Base-by-base conservation (phyloP, 2,888 invertebrate species). In the Catocala fraxini region DNA sequence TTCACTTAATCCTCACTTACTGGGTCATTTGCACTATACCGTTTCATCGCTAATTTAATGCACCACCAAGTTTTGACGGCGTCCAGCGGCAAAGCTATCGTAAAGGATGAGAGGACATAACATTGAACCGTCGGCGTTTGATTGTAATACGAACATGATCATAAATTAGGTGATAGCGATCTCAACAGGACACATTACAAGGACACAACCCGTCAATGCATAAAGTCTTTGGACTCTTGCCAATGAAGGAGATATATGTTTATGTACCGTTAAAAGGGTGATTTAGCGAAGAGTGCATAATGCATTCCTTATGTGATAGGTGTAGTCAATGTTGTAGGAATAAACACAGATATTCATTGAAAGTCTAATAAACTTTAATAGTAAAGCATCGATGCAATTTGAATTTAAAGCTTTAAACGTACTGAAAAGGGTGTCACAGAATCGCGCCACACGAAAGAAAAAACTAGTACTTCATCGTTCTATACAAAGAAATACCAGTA, bases 141-240 rank as follows among this genome's bases (percentile, higher is more conserved):
- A 79, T 79, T 81, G 80, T 81, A 75, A 69, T 66, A 70, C 70
- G 70, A 72, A 85, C 84, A 84, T 67, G 83, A 71, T 83, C 87
- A 86, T 90, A 90, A 87, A 90, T 90, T 85, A 88, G 82, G 73
- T 65, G 90, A 90, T 89, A 83, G 85, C 82, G 73, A 89, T 89
- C 89, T 74, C 56, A 71, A 77, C 82, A 83, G 80, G 81, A 84
- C 81, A 80, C 77, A 65, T 79, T 77, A 84, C 84, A 85, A 78
- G 77, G 64, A 67, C 70, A 71, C 51, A 76, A 56, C 56, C 62
- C 11, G 35, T 34, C 39, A 25, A n/a, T 46, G 45, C 45, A 45
- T 45, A 5, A 45, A 6, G 42, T 6, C 41, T 41, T 52, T 57
- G 35, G 39, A 43, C 45, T 15, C 35, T 45, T 56, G 47, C 65